phyloP scores from a whole-genome alignment of 2,888 invertebrate species.

The Glaucopsyche alexis region DNA sequence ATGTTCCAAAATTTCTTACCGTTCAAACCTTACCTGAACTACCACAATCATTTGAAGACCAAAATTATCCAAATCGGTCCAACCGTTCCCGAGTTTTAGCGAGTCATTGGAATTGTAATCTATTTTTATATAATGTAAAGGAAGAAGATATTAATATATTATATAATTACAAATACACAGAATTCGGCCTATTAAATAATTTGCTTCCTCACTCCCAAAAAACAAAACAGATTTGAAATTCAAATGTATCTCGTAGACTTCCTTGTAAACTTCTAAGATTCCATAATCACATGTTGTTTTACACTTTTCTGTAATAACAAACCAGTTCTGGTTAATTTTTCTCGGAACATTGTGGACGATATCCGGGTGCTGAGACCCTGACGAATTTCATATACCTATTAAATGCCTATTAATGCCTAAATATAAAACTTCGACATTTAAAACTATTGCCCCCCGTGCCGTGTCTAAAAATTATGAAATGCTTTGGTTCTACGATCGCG shows the following conservation, averaged over 20 bases:
- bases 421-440: neutral
- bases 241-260: neutral
- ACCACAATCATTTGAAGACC: too few relatives aligned
- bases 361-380: conserved; percentile 5
- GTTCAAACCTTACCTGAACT: too few relatives aligned
- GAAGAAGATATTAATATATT: too few relatives aligned
- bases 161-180: neutral
- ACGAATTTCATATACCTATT: neutral
- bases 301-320: neutral
- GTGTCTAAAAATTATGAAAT: too few relatives aligned
- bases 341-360: neutral
- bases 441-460: too few relatives aligned
- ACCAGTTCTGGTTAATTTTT: neutral
- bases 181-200: neutral
- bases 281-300: neutral
- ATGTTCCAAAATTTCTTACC: too few relatives aligned
- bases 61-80: too few relatives aligned
- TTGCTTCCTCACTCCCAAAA: neutral
- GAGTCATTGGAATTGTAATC: too few relatives aligned
- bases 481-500: too few relatives aligned
- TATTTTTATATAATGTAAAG: too few relatives aligned
- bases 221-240: neutral
- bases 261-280: neutral
- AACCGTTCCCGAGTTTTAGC: too few relatives aligned
- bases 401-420: neutral